A percentile compares a stretch with the other conserved stretches of the same genome.
These are phyloP conservation scores for Hemitrygon akajei DNA, from an alignment of 2,797 vertebrate genomes.

Conservation along the genomic window DNA sequence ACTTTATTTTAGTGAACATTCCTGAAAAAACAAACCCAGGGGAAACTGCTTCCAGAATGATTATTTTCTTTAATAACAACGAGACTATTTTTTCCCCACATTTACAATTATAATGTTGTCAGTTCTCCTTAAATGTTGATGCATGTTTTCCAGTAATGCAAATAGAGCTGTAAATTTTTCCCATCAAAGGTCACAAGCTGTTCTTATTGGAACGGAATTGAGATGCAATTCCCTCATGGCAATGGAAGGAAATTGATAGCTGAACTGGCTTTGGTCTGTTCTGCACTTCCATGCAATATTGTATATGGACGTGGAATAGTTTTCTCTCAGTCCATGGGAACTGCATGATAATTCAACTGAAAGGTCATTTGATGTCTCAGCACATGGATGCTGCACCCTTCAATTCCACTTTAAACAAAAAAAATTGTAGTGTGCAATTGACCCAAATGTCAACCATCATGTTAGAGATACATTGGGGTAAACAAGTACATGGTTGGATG, in stretches of 20 bases:
- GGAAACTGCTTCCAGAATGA: background rate
- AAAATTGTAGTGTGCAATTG: background rate
- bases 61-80: constrained; percentile 32
- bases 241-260: constrained; percentile 21
- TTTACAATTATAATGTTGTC: constrained; percentile 29
- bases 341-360: background rate
- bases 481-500: constrained; percentile 53
- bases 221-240: background rate
- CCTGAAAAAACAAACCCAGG: background rate
- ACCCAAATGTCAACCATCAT: constrained; percentile 45
- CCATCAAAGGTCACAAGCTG: constrained; percentile 35
- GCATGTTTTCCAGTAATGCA: constrained; percentile 24
- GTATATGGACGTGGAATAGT: background rate
- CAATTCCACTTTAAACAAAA: background rate
- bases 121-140: constrained; percentile 30
- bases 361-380: background rate
- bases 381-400: background rate
- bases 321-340: background rate
- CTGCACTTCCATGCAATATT: background rate
- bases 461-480: constrained; percentile 54
- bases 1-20: background rate
- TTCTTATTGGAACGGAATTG: constrained; percentile 24
- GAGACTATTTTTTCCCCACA: background rate
- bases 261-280: background rate
- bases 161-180: constrained; percentile 31